Percentiles rank a stretch among this genome's conserved stretches.
phyloP scores from a whole-genome alignment of 2,888 invertebrate species.

The Parnassius orleans region DNA sequence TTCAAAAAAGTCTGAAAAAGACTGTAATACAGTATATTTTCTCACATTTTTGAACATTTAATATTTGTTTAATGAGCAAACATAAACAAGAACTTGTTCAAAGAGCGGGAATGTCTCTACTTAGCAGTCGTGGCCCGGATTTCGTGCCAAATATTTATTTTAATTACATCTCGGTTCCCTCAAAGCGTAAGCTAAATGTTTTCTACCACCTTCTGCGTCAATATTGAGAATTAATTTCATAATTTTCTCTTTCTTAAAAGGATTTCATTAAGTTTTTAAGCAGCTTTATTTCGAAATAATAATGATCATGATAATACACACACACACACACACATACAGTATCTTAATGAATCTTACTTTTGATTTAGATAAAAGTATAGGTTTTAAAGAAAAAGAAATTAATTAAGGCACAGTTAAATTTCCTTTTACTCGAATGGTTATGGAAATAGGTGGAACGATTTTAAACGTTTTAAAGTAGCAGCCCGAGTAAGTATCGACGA shows the following conservation, averaged over 20 bases:
- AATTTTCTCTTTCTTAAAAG: conserved; percentile 26
- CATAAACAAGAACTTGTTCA: conserved; percentile 78
- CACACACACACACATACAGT: no score
- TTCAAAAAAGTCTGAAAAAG: conserved; percentile 42
- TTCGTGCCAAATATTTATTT: conserved; percentile 79
- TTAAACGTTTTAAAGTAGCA: conserved; percentile 30
- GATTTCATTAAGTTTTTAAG: conserved; percentile 22
- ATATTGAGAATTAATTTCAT: conserved; percentile 54
- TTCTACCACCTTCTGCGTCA: conserved; percentile 51
- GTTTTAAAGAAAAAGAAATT: not conserved
- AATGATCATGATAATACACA: no score
- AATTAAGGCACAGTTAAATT: conserved; percentile 3
- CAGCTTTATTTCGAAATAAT: not conserved
- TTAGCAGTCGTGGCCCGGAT: conserved; percentile 74
- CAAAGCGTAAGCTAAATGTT: conserved; percentile 64
- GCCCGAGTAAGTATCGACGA: conserved; percentile 40
- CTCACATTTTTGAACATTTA: conserved; percentile 50
- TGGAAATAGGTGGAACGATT: conserved; percentile 20
- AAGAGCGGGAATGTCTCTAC: conserved; percentile 75
- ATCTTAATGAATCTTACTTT: not conserved
- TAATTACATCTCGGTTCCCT: conserved; percentile 73
- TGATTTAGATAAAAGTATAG: not conserved
- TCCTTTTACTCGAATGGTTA: conserved; percentile 11
- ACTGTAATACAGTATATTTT: conserved; percentile 38
- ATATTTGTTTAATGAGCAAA: conserved; percentile 76